phyloP scores from a whole-genome alignment of 1,140 invertebrate species.

The Penaeus indicus region DNA sequence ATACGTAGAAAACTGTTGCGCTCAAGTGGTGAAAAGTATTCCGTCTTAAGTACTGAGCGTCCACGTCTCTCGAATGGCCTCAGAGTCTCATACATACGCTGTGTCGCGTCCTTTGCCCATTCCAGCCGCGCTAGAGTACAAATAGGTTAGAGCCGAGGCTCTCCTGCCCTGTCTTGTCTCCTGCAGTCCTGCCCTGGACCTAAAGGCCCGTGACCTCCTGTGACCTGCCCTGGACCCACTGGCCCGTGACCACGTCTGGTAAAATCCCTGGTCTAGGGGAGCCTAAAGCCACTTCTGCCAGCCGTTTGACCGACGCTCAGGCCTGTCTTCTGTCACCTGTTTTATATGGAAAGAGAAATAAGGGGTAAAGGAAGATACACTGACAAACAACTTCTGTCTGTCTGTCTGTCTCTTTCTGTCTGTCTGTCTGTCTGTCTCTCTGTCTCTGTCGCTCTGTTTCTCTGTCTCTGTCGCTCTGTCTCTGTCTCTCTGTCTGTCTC shows the following conservation, averaged over 20 bases:
- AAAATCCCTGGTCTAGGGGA: conserved; percentile 36
- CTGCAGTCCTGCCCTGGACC: conserved; percentile 48
- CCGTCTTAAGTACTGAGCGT: conserved; percentile 42
- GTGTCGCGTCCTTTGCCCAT: conserved; percentile 62
- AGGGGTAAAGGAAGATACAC: too few relatives aligned
- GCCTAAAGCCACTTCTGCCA: conserved; percentile 50
- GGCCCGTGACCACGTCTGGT: conserved; percentile 56
- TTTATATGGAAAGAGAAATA: background rate
- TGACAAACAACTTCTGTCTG: too few relatives aligned
- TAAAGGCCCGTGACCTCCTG: conserved; percentile 54
- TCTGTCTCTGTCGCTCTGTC: too few relatives aligned
- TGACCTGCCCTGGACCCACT: conserved; percentile 50
- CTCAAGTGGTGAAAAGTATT: conserved; percentile 48
- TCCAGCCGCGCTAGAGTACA: conserved; percentile 65
- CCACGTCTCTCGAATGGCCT: conserved; percentile 49
- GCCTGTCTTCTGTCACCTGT: conserved; percentile 34
- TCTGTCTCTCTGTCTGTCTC: too few relatives aligned
- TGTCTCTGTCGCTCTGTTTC: too few relatives aligned
- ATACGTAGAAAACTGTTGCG: conserved; percentile 30
- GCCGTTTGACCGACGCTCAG: conserved; percentile 34
- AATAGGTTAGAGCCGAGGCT: conserved; percentile 65
- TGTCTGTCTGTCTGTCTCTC: too few relatives aligned
- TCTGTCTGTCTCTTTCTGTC: too few relatives aligned
- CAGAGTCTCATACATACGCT: conserved; percentile 49
- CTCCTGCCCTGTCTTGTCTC: conserved; percentile 62